Base-by-base conservation (phyloP, 92 coral and sea anemone species). In the Epizoanthus fatuus region DNA sequence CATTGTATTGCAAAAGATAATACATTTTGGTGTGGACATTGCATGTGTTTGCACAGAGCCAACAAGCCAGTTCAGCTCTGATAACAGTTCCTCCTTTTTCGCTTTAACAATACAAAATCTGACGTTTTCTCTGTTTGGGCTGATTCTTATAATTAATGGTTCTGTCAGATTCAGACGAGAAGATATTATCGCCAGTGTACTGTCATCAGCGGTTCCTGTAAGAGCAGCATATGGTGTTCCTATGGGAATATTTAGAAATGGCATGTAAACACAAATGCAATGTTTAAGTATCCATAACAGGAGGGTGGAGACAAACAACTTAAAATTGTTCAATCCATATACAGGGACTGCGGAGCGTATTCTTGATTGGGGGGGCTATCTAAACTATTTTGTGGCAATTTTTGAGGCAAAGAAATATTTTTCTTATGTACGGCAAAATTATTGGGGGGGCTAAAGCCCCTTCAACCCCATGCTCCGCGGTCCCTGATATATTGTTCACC, bases 21-120 rank as follows among this genome's bases (percentile, higher is more conserved):
- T 88, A 19, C 84, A 62, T 19, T 88, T 91, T 22, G 86, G 81
- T 8, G 69, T 38, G 45, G 11, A 4, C 57, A 4, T 22, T 15
- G 56, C 81, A n/a, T 74, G 58, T 16, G 66, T 14, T 63, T 63
- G 15, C 5, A 88, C 70, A 35, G 22, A 29, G 15, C 62, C 29
- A 7, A 88, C 68, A 8, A 88, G 47, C 91, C 87, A 88, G 35
- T 83, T 78, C 59, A 88, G 80, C 19, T 63, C 58, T 0, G 39
- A 38, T 12, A 49, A 19, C 7, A 73, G 9, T 7, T 32, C 17
- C n/a, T 66, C 72, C 47, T 14, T 66, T 37, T 66, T 66, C 3
- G 11, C 19, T 37, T 66, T 66, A 4, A 63, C 40, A 63, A 63
- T 15, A 63, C n/a, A 29, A 63, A 63, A 25, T 63, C 72, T 12